A percentile compares a stretch with the other conserved stretches of the same genome.
These are phyloP conservation scores for Turritopsis dohrnii DNA, from an alignment of 30 jellyfish, hydroid and myxozoan species.

Conservation along the genomic window DNA sequence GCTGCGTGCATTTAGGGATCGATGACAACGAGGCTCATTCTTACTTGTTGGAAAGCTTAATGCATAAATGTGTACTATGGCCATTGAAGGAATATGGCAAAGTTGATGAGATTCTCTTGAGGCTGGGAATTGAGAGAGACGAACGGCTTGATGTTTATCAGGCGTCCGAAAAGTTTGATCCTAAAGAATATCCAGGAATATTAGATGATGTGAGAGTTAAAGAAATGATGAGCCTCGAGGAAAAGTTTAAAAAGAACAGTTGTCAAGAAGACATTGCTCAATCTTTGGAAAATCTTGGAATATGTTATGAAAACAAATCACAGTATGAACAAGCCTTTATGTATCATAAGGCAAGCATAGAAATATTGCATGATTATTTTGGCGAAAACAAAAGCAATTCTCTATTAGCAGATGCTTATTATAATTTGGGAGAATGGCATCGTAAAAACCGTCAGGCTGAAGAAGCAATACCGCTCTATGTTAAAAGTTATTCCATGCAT, in stretches of 20 bases:
- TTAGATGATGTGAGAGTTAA: neutral
- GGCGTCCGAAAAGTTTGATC: neutral
- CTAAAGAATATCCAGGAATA: neutral
- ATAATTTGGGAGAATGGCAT: neutral
- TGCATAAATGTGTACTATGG: neutral
- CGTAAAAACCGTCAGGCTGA: neutral
- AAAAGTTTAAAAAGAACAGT: neutral
- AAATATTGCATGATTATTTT: neutral
- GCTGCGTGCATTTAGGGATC: neutral
- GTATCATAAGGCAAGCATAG: neutral
- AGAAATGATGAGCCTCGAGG: neutral
- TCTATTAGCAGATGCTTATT: neutral
- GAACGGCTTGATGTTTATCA: neutral
- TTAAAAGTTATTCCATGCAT: neutral
- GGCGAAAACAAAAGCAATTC: neutral
- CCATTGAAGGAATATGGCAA: neutral
- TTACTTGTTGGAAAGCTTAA: neutral
- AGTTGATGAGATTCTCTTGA: neutral
- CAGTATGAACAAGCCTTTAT: neutral
- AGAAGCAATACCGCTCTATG: neutral
- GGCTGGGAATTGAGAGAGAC: neutral
- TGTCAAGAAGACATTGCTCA: neutral
- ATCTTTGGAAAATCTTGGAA: neutral
- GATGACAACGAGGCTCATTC: neutral
- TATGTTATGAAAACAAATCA: neutral